phyloP scores from a whole-genome alignment of 2,113 vertebrate genomes.

The Pholis gunnellus region DNA sequence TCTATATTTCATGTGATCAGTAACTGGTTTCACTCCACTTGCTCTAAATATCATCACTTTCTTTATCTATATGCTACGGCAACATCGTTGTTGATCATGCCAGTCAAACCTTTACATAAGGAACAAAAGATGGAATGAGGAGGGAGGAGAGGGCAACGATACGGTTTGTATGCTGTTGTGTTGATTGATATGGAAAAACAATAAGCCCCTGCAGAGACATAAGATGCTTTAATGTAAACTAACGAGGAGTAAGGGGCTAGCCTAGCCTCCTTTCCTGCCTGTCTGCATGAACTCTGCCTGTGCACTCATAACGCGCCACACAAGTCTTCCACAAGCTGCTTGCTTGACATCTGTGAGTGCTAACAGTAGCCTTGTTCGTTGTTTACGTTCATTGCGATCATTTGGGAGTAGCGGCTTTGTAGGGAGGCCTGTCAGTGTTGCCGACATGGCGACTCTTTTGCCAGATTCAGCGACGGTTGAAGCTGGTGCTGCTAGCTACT shows the following conservation, averaged over 20 bases:
- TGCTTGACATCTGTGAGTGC: too few relatives aligned
- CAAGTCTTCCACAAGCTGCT: too few relatives aligned
- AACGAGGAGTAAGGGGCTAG: not conserved
- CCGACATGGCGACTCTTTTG: not conserved
- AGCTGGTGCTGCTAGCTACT: not conserved
- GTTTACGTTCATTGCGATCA: too few relatives aligned
- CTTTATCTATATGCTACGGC: not conserved
- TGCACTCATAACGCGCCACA: too few relatives aligned
- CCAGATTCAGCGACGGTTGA: not conserved
- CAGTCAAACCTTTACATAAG: not conserved
- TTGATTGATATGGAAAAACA: not conserved
- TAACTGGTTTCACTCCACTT: not conserved
- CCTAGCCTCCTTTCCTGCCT: too few relatives aligned
- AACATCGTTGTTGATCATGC: not conserved
- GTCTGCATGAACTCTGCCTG: too few relatives aligned
- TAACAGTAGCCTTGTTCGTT: too few relatives aligned
- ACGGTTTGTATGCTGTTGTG: not conserved
- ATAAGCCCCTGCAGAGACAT: not conserved
- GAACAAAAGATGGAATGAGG: not conserved
- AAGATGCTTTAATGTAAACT: not conserved
- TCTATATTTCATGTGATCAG: not conserved
- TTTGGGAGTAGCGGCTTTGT: too few relatives aligned
- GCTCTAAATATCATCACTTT: not conserved
- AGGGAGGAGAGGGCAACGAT: not conserved
- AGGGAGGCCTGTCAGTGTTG: too few relatives aligned